Evolutionary conservation across 2,113 vertebrate species (phyloP).

Genomic region (Cranoglanis bouderius): DNA sequence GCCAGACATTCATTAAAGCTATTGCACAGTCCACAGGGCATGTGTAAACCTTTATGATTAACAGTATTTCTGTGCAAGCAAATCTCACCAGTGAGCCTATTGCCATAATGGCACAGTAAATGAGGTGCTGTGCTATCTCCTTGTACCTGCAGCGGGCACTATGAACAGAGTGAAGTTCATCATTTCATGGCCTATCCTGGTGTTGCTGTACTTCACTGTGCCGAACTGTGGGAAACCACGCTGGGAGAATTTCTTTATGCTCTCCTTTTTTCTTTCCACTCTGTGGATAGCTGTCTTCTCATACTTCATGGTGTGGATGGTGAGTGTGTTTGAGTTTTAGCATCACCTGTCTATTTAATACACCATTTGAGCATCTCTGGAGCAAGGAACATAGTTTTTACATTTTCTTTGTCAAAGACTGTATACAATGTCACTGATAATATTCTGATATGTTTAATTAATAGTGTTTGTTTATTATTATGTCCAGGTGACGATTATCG

Average conservation of each 20-base stretch:
- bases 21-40: neutral
- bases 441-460: neutral
- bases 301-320: constrained; percentile 93
- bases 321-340: constrained; percentile 62
- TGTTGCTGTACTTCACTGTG: constrained; percentile 79
- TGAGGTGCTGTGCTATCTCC: neutral
- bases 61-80: neutral
- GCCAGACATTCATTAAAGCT: constrained; percentile 2
- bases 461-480: neutral
- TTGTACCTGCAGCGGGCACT: constrained; percentile 69
- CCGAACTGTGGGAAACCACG: constrained; percentile 85
- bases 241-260: constrained; percentile 84
- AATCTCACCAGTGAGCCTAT: neutral
- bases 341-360: neutral
- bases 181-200: constrained; percentile 82
- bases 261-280: constrained; percentile 82
- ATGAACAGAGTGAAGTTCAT: constrained; percentile 81
- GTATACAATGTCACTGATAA: neutral
- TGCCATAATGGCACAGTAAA: neutral
- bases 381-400: neutral
- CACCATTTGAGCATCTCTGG: neutral
- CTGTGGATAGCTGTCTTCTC: constrained; percentile 89
- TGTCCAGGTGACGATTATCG: constrained; percentile 84
- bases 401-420: neutral
- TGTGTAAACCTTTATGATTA: neutral